Conservation (phyloP, 2,888 invertebrate species). For the Harmothoe impar region DNA sequence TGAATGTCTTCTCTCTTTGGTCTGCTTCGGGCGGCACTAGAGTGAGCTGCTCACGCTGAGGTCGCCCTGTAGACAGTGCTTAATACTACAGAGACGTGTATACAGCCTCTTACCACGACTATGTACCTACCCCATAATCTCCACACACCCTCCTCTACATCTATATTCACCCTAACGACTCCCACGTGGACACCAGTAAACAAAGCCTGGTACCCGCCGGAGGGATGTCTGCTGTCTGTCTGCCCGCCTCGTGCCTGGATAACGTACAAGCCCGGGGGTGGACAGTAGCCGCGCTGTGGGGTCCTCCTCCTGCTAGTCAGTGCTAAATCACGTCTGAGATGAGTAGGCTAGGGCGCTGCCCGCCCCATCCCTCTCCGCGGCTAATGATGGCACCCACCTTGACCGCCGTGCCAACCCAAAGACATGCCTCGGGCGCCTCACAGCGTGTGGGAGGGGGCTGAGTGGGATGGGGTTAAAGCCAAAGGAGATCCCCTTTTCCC, state of each 20-base stretch:
- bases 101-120: not conserved
- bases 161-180: not conserved
- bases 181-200: not conserved
- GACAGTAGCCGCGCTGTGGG: not conserved
- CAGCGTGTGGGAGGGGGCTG: not conserved
- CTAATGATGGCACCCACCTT: conserved; percentile 1
- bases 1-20: not conserved
- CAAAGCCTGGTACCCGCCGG: not conserved
- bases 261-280: not conserved
- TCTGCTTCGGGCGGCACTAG: not conserved
- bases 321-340: conserved; percentile 48
- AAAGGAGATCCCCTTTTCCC: conserved; percentile 17
- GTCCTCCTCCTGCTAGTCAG: not conserved
- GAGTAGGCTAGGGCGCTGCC: not conserved
- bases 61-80: not conserved
- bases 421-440: conserved; percentile 3
- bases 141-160: not conserved
- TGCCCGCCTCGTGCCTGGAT: conserved; percentile 11
- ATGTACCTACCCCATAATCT: not conserved
- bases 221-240: not conserved
- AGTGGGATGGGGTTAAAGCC: not conserved
- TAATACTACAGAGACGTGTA: not conserved
- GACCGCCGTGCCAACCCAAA: conserved; percentile 33
- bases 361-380: conserved; percentile 24
- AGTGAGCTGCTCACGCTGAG: not conserved